Conservation (phyloP, 2,797 vertebrate species). For the Sardinella longiceps region DNA sequence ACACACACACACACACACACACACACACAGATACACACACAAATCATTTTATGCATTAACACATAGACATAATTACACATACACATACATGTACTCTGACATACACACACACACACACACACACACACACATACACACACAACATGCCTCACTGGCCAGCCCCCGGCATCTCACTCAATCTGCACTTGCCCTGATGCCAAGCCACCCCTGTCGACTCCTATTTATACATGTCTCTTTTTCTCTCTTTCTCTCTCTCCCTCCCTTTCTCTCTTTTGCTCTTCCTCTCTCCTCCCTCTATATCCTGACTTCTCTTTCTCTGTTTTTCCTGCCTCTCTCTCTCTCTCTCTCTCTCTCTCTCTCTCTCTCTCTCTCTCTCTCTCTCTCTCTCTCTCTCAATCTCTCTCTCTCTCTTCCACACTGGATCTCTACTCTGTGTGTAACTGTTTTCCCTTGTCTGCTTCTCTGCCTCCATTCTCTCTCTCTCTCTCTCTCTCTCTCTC, state of each 20-base stretch:
- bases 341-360: constrained; percentile 30
- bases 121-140: neutral
- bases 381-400: constrained; percentile 31
- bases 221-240: constrained; percentile 41
- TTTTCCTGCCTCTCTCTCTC: constrained; percentile 32
- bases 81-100: constrained; percentile 7
- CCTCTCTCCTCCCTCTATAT: constrained; percentile 13
- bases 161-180: constrained; percentile 55
- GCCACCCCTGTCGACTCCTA: constrained; percentile 50
- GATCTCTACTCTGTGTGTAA: neutral
- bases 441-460: neutral
- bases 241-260: constrained; percentile 22
- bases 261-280: constrained; percentile 13
- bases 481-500: constrained; percentile 19
- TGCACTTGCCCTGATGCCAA: constrained; percentile 34
- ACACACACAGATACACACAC: neutral
- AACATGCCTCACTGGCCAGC: constrained; percentile 29
- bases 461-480: constrained; percentile 31
- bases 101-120: constrained; percentile 10
- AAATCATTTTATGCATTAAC: no score
- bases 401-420: constrained; percentile 25
- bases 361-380: constrained; percentile 29
- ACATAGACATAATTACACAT: no score
- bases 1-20: constrained; percentile 36
- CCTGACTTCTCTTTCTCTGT: constrained; percentile 21